Base-by-base conservation (phyloP, 1,140 invertebrate genomes). In the Euwallacea similis region DNA sequence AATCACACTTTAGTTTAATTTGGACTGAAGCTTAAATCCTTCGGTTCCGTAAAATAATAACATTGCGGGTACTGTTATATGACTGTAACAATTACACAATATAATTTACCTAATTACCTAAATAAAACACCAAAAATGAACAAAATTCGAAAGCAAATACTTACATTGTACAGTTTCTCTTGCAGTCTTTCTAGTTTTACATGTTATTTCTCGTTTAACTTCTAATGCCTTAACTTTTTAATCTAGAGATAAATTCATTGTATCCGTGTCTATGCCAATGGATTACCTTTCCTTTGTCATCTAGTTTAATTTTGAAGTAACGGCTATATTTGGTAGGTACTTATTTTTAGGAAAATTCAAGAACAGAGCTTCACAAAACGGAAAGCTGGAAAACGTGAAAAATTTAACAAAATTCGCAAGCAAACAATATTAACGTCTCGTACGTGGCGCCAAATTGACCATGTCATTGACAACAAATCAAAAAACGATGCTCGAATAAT, bases 231-330 rank as follows among this genome's bases (percentile, higher is more conserved):
- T 76, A 78, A 76, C 67, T 75, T 71, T 78, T 73, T 78, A 76
- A 75, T 73, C 79, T 81, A 79, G 78, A 71, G 78, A 79, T 80
- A 81, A 81, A 79, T 81, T 81, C 79, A 80, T 81, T 82, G 79
- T 82, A 80, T 81, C 76, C 60, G 61, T 73, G 77, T 81, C 79
- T 79, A 81, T 81, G 79, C 80, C 79, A 79, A 81, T 81, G 78
- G 78, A 81, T 81, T 81, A 79, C 80, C 76, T 77, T 80, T 77
- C 75, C 75, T 79, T 68, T 77, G 74, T 78, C 73, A 76, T 73
- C 77, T 77, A 75, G 9, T 11, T 50, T 13, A 50, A 50, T 10
- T 10, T 13, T 50, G 13, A 50, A 13, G 47, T 50, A 13, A 50
- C 47, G 9, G 47, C 1, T 33, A 33, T 33, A 33, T 33, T 33